These are phyloP conservation scores for Trisateles emortualis DNA, from an alignment of 2,888 invertebrate species.

Conservation along the genomic window DNA sequence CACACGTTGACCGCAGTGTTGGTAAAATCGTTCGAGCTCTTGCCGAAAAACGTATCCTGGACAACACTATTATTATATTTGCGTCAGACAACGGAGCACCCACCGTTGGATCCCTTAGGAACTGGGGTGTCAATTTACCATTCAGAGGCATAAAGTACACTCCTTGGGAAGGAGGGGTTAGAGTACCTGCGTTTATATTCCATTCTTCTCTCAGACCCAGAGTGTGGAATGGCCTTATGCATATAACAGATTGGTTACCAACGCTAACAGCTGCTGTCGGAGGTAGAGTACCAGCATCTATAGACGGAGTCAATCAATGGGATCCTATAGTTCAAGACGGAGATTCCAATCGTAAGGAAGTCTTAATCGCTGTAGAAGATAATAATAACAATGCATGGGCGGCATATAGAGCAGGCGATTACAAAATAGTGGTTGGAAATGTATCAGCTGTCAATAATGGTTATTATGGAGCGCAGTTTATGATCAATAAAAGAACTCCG, in stretches of 20 bases:
- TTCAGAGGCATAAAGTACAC: slow-evolving; percentile 93
- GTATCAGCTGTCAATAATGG: slow-evolving; percentile 71
- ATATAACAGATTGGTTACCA: slow-evolving; percentile 94
- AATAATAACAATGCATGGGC: slow-evolving; percentile 82
- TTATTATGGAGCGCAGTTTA: slow-evolving; percentile 71
- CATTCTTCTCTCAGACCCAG: slow-evolving; percentile 86
- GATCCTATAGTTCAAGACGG: slow-evolving; percentile 84
- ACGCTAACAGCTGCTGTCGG: slow-evolving; percentile 87
- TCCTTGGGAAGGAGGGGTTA: slow-evolving; percentile 94
- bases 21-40: slow-evolving; percentile 91
- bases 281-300: slow-evolving; percentile 60
- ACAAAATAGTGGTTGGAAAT: slow-evolving; percentile 88
- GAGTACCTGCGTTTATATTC: slow-evolving; percentile 92
- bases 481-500: slow-evolving; percentile 62
- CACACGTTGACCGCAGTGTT: slow-evolving; percentile 93
- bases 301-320: slow-evolving; percentile 91
- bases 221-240: slow-evolving; percentile 88
- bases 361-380: slow-evolving; percentile 87
- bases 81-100: slow-evolving; percentile 96
- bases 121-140: slow-evolving; percentile 93
- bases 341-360: slow-evolving; percentile 82
- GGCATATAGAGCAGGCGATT: slow-evolving; percentile 87
- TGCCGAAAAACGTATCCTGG: slow-evolving; percentile 88
- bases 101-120: slow-evolving; percentile 90
- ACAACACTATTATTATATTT: slow-evolving; percentile 95